Conservation (phyloP, 2,888 invertebrate species). For the Xanthostigma xanthostigma region DNA sequence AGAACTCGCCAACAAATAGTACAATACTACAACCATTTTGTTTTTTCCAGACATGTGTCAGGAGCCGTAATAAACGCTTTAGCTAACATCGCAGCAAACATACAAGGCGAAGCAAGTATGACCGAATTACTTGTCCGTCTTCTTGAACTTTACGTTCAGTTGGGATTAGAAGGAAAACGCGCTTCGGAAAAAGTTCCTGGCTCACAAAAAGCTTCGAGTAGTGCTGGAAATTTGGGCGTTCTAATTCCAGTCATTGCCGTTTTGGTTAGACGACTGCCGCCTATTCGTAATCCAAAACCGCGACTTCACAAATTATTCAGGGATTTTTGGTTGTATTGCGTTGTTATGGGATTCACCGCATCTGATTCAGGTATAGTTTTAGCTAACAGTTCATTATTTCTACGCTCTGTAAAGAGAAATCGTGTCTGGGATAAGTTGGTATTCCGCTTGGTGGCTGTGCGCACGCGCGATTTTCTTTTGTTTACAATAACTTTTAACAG, state of each 20-base stretch:
- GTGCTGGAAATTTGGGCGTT: conserved; percentile 94
- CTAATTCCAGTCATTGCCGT: conserved; percentile 95
- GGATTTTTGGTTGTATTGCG: conserved; percentile 99
- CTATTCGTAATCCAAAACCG: conserved; percentile 80
- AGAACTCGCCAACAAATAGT: too few relatives aligned
- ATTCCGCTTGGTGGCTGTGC: too few relatives aligned
- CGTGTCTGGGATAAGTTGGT: too few relatives aligned
- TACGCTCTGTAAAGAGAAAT: too few relatives aligned
- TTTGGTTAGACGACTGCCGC: conserved; percentile 70
- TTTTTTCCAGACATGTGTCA: conserved; percentile 59
- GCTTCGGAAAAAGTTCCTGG: conserved; percentile 83
- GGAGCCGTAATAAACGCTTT: conserved; percentile 91
- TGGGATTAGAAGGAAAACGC: conserved; percentile 92
- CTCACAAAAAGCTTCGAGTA: conserved; percentile 73
- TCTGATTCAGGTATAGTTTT: conserved; percentile 45
- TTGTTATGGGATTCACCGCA: conserved; percentile 94
- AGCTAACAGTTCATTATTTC: too few relatives aligned
- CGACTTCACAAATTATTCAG: conserved; percentile 91
- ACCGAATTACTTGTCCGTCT: conserved; percentile 75
- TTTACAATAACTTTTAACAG: too few relatives aligned
- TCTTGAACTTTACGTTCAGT: conserved; percentile 91
- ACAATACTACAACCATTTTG: background rate
- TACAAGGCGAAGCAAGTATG: conserved; percentile 74
- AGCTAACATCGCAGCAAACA: conserved; percentile 88
- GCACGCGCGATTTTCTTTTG: too few relatives aligned